Conservation (phyloP, 2,888 invertebrate species). For the Volucella bombylans region DNA sequence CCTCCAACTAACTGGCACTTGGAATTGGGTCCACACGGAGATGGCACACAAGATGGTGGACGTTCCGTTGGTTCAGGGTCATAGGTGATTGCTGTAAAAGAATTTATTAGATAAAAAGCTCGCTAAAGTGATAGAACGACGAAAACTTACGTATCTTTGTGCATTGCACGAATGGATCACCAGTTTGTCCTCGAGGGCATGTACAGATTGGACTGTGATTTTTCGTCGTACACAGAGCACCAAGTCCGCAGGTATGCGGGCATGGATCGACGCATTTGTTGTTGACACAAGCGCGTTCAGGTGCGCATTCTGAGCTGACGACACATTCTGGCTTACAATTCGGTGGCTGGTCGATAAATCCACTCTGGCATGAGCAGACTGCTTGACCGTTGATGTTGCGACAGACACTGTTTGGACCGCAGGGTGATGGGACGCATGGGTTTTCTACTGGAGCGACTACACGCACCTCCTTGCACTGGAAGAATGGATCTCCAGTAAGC, state of each 20-base stretch:
- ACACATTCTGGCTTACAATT: conserved; percentile 92
- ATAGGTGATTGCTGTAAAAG: conserved; percentile 75
- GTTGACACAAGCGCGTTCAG: conserved; percentile 91
- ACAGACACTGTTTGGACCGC: conserved; percentile 94
- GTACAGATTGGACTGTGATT: conserved; percentile 95
- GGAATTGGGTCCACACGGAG: conserved; percentile 93
- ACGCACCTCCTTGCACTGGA: conserved; percentile 86
- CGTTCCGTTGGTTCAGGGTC: conserved; percentile 84
- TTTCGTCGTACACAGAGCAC: conserved; percentile 91
- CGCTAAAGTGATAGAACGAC: conserved; percentile 3
- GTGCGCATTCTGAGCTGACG: conserved; percentile 92
- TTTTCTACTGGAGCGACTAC: conserved; percentile 83
- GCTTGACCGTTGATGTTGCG: conserved; percentile 90
- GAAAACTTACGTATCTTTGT: conserved; percentile 86
- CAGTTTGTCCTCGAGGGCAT: conserved; percentile 91
- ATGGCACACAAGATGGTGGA: conserved; percentile 90
- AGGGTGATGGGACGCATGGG: conserved; percentile 92
- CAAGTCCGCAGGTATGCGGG: conserved; percentile 92
- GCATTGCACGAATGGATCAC: conserved; percentile 93
- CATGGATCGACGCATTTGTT: conserved; percentile 94
- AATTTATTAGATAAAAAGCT: background rate
- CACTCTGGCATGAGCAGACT: conserved; percentile 92
- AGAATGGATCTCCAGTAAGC: conserved; percentile 92
- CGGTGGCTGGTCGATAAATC: conserved; percentile 90
- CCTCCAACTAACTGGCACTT: conserved; percentile 89